Percentiles rank a stretch among this genome's conserved stretches.
phyloP scores from a whole-genome alignment of 2,113 vertebrate genomes.

The Oxyruncus cristatus region DNA sequence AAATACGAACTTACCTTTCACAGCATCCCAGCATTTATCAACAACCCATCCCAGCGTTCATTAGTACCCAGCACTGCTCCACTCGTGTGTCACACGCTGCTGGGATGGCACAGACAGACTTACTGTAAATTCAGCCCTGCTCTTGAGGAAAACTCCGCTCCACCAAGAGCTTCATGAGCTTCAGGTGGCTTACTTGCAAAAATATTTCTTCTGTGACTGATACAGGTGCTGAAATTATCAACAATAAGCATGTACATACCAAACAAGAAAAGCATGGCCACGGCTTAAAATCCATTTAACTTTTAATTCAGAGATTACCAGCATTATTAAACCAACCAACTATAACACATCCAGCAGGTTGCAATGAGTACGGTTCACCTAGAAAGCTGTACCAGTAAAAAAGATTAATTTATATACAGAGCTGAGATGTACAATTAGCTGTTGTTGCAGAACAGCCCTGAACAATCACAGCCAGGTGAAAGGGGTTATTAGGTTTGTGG shows the following conservation, averaged over 20 bases:
- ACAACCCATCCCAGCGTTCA: too few species aligned
- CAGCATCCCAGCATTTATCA: rapidly evolving
- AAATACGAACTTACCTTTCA: rapidly evolving
- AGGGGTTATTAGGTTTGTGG: background rate
- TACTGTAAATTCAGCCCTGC: background rate
- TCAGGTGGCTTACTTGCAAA: background rate
- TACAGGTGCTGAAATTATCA: background rate
- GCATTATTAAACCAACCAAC: background rate
- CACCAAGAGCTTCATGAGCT: rapidly evolving
- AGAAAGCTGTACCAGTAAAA: background rate
- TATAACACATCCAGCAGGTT: background rate
- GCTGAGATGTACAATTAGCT: background rate
- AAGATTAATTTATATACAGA: background rate
- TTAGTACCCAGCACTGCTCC: background rate
- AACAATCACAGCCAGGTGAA: background rate
- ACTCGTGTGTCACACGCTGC: background rate
- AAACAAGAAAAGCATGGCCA: background rate
- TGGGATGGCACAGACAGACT: rapidly evolving
- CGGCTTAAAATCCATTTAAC: background rate
- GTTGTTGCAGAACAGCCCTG: background rate
- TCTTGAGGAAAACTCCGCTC: background rate
- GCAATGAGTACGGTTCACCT: background rate
- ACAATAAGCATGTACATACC: too few species aligned
- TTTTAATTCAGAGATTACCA: background rate
- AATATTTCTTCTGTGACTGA: background rate